Evolutionary conservation across 1,140 invertebrate genomes (phyloP).

Genomic region (Popillia japonica): DNA sequence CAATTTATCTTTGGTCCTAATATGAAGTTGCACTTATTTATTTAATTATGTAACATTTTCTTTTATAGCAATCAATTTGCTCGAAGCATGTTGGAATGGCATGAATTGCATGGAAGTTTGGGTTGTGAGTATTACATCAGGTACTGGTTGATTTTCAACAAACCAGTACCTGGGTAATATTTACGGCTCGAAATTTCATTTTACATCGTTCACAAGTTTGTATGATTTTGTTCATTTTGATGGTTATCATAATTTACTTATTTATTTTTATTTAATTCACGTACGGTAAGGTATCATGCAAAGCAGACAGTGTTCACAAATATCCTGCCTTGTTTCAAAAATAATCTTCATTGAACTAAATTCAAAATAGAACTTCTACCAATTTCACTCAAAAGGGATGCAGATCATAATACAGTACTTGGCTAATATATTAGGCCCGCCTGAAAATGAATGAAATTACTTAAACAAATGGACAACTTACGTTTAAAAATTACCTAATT

Average conservation of each 20-base stretch:
- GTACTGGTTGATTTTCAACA: slow-evolving; percentile 80
- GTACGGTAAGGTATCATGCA: not conserved
- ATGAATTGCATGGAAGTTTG: slow-evolving; percentile 61
- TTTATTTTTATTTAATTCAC: not conserved
- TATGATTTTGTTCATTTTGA: slow-evolving; percentile 12
- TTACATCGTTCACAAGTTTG: slow-evolving; percentile 28
- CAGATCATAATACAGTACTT: no score
- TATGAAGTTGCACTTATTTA: not conserved
- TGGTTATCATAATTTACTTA: not conserved
- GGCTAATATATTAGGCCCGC: no score
- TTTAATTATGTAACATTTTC: not conserved
- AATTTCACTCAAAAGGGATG: no score
- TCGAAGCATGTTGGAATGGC: slow-evolving; percentile 46
- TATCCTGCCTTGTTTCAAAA: no score
- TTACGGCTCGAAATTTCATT: slow-evolving; percentile 63
- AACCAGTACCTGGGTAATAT: slow-evolving; percentile 87
- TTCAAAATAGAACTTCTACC: no score
- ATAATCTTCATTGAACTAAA: no score
- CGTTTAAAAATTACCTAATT: no score
- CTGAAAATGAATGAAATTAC: no score
- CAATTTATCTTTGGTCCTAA: no score
- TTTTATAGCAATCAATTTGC: slow-evolving; percentile 43
- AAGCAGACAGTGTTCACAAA: not conserved
- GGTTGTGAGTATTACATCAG: slow-evolving; percentile 97
- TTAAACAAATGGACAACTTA: no score